phyloP scores from a whole-genome alignment of 2,797 vertebrate species.

The Anniella stebbinsi region DNA sequence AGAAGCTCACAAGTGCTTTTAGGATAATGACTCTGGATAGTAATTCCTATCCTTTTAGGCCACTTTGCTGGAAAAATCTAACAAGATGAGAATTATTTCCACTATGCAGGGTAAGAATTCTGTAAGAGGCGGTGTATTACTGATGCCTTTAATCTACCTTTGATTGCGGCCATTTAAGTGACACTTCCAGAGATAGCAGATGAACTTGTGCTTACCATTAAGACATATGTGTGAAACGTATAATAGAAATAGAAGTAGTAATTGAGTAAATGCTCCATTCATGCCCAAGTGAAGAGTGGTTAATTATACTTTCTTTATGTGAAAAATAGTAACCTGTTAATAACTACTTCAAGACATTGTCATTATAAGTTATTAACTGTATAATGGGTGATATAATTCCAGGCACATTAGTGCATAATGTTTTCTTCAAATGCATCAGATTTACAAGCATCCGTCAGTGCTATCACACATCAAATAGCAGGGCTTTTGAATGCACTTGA shows the following conservation, averaged over 20 bases:
- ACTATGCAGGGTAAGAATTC: neutral
- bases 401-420: conserved; percentile 26
- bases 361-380: conserved; percentile 12
- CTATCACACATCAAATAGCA: neutral
- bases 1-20: conserved; percentile 15
- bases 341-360: conserved; percentile 26
- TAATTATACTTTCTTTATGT: conserved; percentile 40
- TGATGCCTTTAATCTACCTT: conserved; percentile 29
- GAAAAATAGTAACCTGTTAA: conserved; percentile 49
- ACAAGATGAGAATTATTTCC: neutral
- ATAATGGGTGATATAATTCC: conserved; percentile 29
- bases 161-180: conserved; percentile 47
- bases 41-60: neutral
- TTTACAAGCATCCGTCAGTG: conserved; percentile 7
- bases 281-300: conserved; percentile 26
- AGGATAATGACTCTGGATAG: conserved; percentile 4
- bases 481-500: conserved; percentile 13
- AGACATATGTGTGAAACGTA: conserved; percentile 27
- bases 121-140: neutral
- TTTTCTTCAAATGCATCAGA: neutral
- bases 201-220: conserved; percentile 26
- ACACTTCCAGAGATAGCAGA: conserved; percentile 11
- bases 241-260: conserved; percentile 38
- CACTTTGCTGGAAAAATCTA: conserved; percentile 1
- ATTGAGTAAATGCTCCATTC: conserved; percentile 28